phyloP scores from a whole-genome alignment of 1,140 invertebrate genomes.

The Batillaria attramentaria region DNA sequence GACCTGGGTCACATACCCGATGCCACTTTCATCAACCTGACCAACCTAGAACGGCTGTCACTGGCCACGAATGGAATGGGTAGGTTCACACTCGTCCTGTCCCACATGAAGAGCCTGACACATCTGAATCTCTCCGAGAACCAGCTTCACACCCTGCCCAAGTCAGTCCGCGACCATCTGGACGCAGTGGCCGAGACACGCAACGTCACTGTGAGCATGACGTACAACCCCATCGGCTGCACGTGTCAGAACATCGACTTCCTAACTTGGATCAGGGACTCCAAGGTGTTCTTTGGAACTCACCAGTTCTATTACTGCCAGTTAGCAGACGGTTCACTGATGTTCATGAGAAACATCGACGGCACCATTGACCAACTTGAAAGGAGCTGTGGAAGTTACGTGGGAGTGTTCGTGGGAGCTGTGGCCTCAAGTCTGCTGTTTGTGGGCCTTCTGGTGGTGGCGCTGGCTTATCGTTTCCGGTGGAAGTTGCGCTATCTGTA shows the following conservation, averaged over 20 bases:
- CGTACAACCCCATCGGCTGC: conserved; percentile 33
- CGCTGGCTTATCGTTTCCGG: conserved; percentile 40
- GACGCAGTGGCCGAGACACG: background rate
- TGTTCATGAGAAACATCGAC: background rate
- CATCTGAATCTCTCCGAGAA: conserved; percentile 32
- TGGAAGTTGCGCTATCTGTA: conserved; percentile 54
- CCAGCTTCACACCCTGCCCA: conserved; percentile 17
- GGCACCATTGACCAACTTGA: conserved; percentile 23
- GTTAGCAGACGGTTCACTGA: conserved; percentile 11
- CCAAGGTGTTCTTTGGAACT: background rate
- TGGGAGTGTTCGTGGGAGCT: conserved; percentile 18
- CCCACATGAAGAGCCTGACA: background rate
- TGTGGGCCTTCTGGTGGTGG: conserved; percentile 20
- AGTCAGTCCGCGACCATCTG: background rate
- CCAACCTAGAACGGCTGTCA: conserved; percentile 25
- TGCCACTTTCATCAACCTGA: conserved; percentile 24
- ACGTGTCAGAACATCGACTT: conserved; percentile 40
- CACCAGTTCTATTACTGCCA: conserved; percentile 26
- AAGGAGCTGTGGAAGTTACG: conserved; percentile 30
- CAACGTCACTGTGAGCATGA: conserved; percentile 32
- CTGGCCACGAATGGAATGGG: conserved; percentile 35
- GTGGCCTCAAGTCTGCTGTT: background rate
- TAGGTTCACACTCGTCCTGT: conserved; percentile 31
- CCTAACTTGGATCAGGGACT: conserved; percentile 39
- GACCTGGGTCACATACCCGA: conserved; percentile 24